Conservation (phyloP, 2,888 invertebrate species). For the Drosophila melanocephala region DNA sequence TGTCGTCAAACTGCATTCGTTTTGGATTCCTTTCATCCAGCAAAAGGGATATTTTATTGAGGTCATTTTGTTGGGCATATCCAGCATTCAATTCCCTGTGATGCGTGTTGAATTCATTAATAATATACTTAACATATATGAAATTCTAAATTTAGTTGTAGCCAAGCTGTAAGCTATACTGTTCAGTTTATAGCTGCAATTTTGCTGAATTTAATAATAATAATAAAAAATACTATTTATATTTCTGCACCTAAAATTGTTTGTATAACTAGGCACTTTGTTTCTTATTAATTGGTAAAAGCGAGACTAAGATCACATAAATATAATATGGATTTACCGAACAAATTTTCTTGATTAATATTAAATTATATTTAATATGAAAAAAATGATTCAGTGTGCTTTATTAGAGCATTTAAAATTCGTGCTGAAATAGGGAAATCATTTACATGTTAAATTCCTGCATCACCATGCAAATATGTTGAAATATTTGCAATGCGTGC, state of each 20-base stretch:
- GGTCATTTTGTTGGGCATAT: constrained; percentile 16
- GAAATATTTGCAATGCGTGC: constrained; percentile 55
- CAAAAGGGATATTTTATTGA: constrained; percentile 2
- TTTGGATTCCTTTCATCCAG: constrained; percentile 6
- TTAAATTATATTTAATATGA: background rate
- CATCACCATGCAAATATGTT: constrained; percentile 48
- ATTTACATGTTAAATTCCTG: constrained; percentile 31
- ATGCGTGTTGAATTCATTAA: background rate
- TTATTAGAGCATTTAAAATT: constrained; percentile 25
- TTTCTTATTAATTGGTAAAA: background rate
- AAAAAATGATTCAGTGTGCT: background rate
- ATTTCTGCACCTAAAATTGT: background rate
- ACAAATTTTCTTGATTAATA: background rate
- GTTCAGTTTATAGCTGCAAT: background rate
- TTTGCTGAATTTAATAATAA: background rate
- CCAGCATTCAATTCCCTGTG: background rate
- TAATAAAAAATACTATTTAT: background rate
- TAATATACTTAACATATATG: background rate
- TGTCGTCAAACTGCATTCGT: constrained; percentile 31
- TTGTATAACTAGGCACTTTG: too few species aligned
- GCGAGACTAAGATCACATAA: background rate
- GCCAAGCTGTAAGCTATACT: background rate
- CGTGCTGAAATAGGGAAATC: background rate
- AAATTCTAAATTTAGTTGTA: background rate
- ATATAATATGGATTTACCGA: background rate